A percentile compares a stretch with the other conserved stretches of the same genome.
Evolutionary conservation across 2,888 invertebrate species (phyloP).

Genomic region (Parapristionchus giblindavisi): DNA sequence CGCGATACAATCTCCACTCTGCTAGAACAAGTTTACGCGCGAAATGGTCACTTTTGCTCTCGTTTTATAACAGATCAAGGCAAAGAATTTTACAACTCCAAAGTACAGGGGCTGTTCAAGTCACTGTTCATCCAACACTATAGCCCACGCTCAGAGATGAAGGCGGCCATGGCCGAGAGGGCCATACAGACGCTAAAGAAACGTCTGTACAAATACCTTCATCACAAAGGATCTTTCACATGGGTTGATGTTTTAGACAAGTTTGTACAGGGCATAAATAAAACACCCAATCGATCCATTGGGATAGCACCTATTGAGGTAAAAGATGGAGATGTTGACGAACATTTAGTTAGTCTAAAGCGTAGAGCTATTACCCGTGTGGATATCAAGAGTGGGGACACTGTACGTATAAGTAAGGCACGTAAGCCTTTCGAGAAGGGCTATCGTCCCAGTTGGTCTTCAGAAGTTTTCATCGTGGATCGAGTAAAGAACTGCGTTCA

Average conservation of each 20-base stretch:
- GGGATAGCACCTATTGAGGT: background rate
- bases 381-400: background rate
- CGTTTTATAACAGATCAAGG: conserved; percentile 10
- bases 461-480: background rate
- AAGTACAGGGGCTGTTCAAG: background rate
- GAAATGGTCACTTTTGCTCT: conserved; percentile 4
- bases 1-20: background rate
- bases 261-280: background rate
- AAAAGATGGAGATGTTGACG: background rate
- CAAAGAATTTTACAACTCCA: background rate
- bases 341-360: background rate
- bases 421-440: background rate
- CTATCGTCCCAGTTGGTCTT: background rate
- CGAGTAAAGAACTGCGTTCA: background rate
- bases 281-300: background rate
- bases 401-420: background rate
- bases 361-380: background rate
- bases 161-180: conserved; percentile 14
- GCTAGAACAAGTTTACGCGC: background rate
- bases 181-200: conserved; percentile 9
- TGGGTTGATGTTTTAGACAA: background rate
- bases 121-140: background rate
- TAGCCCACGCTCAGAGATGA: background rate
- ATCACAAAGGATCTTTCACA: background rate
- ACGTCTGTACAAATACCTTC: background rate